Evolutionary conservation across 2,888 invertebrate genomes (phyloP).

Genomic region (Abrostola tripartita): DNA sequence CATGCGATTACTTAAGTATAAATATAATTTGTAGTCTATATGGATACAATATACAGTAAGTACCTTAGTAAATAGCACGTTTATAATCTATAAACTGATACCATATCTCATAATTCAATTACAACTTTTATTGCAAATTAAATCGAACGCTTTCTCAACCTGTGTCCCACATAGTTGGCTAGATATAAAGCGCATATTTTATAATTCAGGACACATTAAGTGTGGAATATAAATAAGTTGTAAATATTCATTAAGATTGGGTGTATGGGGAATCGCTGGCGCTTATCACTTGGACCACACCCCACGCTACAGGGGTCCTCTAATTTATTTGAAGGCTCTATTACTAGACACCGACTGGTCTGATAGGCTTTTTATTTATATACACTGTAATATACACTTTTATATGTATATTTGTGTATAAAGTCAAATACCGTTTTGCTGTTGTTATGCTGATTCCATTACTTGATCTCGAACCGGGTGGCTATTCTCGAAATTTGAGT

Average conservation of each 20-base stretch:
- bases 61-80: no score
- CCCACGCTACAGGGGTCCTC: conserved; percentile 71
- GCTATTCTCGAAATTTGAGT: neutral
- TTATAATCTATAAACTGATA: neutral
- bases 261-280: conserved; percentile 26
- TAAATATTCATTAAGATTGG: conserved; percentile 37
- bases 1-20: no score
- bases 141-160: conserved; percentile 26
- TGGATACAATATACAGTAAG: no score
- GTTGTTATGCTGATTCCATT: conserved; percentile 54
- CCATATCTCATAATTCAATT: conserved; percentile 14
- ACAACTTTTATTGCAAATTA: conserved; percentile 37
- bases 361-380: conserved; percentile 65
- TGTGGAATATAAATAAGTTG: conserved; percentile 35
- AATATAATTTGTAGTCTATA: no score
- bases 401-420: conserved; percentile 61
- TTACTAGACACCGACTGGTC: conserved; percentile 66
- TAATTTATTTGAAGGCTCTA: conserved; percentile 80
- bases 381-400: conserved; percentile 63
- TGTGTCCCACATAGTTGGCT: conserved; percentile 27
- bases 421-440: conserved; percentile 32
- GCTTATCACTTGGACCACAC: conserved; percentile 45
- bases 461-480: conserved; percentile 36
- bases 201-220: conserved; percentile 30
- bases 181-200: conserved; percentile 40